Evolutionary conservation across 2,888 invertebrate genomes (phyloP), one percentile per base, ranked within the genome.

Genomic region (Scaptomyza reducta): DNA sequence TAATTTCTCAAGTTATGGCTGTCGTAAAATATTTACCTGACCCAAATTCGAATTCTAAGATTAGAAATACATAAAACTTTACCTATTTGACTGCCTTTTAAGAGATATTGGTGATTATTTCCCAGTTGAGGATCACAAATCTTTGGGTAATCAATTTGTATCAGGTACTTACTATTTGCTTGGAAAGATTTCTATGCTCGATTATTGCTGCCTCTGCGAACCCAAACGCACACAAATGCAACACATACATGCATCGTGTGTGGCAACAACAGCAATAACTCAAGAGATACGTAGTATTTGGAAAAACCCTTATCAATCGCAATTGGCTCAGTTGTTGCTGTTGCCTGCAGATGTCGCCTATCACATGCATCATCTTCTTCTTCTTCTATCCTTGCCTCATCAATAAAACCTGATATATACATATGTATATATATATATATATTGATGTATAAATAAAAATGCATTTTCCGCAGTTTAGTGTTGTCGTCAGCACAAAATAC

Each of bases 241-340:
- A 14, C 14, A 14, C n/a, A 9, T 14, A 38, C 38, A 14, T 7
- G 7, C 38, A 38, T 7, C 55, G 70, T 78, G 78, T 74, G 78
- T 74, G 78, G 70, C 53, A 74, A 64, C 55, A 64, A 64, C 14
- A 46, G 22, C 22, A 46, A 22, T 40, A 49, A 16, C 27, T 51
- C 18, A 25, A 11, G 44, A 62, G 46, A 70, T 51, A 57, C 58
- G 35, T 14, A 59, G 41, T 75, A 70, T 65, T 63, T 50, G 63
- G 10, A 7, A 7, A 75, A 70, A 75, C 77, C 76, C 76, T 77
- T 77, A 77, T 77, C 79, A 77, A 62, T 79, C 57, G 79, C 76
- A 64, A 75, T 70, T 75, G 70, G 59, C 54, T 56, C 65, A 22
- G 22, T 22, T 18, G 47, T 47, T 46, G 47, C 40, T 55, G 58